phyloP scores from a whole-genome alignment of 2,888 invertebrate species.

The Chloroclysta siterata region DNA sequence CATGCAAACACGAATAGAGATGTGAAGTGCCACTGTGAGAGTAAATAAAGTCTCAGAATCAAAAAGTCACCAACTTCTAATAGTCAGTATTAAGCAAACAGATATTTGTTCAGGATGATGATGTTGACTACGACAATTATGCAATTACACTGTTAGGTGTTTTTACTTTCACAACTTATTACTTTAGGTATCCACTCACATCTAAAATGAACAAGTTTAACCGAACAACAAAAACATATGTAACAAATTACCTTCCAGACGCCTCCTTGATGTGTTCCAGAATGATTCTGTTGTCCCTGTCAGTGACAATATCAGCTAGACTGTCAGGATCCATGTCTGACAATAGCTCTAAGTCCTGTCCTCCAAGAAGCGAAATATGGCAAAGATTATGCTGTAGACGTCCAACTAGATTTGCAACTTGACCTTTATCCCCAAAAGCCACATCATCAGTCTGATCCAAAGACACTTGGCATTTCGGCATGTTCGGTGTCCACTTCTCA shows the following conservation, averaged over 20 bases:
- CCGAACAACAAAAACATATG: background rate
- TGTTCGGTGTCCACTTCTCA: conserved; percentile 90
- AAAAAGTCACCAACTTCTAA: no score
- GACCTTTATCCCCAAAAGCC: conserved; percentile 79
- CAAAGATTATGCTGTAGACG: conserved; percentile 92
- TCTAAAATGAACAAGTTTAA: no score
- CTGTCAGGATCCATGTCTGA: conserved; percentile 96
- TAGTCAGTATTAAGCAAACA: no score
- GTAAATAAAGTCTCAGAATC: no score
- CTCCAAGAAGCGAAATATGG: conserved; percentile 93
- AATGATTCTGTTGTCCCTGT: conserved; percentile 90
- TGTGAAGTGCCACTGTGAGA: no score
- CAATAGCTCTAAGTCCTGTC: conserved; percentile 92
- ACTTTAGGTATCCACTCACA: no score
- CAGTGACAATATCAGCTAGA: conserved; percentile 91
- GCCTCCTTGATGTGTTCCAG: conserved; percentile 93
- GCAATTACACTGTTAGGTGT: no score
- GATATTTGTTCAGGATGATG: no score
- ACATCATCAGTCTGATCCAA: conserved; percentile 85
- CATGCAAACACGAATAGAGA: no score
- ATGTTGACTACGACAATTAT: no score
- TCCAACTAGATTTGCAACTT: conserved; percentile 90
- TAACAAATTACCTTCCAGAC: conserved; percentile 86
- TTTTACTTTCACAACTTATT: no score
- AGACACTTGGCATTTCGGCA: conserved; percentile 87